phyloP scores from a whole-genome alignment of 2,797 vertebrate genomes.

The Sebastes kiyomatsui region DNA sequence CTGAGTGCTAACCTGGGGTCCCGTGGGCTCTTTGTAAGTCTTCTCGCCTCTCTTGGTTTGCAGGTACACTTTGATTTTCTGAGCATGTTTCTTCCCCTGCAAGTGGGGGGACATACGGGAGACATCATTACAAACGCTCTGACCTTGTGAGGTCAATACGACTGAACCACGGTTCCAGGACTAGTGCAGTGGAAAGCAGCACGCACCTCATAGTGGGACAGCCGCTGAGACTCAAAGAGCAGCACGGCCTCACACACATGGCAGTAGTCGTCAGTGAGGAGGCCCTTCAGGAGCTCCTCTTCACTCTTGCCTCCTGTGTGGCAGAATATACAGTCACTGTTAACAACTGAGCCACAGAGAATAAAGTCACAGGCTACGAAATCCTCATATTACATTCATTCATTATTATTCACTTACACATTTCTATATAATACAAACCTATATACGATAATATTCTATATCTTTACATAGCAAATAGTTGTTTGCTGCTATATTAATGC shows the following conservation, averaged over 20 bases:
- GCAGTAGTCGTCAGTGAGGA: slow-evolving; percentile 87
- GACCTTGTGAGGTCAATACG: not conserved
- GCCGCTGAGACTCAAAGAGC: slow-evolving; percentile 85
- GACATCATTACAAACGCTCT: not conserved
- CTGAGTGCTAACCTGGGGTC: slow-evolving; percentile 70
- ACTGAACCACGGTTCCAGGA: not conserved
- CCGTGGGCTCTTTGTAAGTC: slow-evolving; percentile 46
- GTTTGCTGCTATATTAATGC: too few species aligned
- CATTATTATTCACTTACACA: not conserved
- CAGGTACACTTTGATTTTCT: slow-evolving; percentile 84
- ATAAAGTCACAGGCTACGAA: not conserved
- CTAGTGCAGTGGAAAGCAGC: not conserved
- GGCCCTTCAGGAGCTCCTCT: slow-evolving; percentile 69
- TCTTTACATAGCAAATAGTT: too few species aligned
- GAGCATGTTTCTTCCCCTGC: slow-evolving; percentile 90
- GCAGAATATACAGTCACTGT: slow-evolving; percentile 2
- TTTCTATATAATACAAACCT: not conserved
- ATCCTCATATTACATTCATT: not conserved
- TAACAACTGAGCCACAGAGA: not conserved
- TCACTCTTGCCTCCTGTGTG: slow-evolving; percentile 58
- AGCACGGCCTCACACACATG: slow-evolving; percentile 87
- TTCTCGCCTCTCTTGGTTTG: slow-evolving; percentile 75
- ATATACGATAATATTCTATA: not conserved
- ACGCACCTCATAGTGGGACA: slow-evolving; percentile 89
- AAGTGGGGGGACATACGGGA: slow-evolving; percentile 12